These are phyloP conservation scores for Condylura cristata DNA, from an alignment of 2,113 vertebrate genomes.

Conservation along the genomic window DNA sequence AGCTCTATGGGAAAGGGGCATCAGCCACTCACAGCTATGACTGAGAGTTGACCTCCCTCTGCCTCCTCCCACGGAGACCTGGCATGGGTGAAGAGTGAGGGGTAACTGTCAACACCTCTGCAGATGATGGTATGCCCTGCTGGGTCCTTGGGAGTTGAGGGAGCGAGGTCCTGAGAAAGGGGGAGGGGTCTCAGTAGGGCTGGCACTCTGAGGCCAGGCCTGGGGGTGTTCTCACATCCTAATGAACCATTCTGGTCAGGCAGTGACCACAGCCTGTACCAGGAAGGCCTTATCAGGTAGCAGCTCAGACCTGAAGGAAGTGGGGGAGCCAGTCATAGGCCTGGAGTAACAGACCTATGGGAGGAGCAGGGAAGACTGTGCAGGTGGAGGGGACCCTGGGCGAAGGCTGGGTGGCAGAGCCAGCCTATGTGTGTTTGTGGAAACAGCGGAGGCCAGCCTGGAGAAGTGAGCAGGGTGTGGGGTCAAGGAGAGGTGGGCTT, in stretches of 20 bases:
- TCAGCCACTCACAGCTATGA: not conserved
- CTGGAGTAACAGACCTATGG: too few relatives aligned
- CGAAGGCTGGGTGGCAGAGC: not conserved
- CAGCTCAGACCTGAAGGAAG: not conserved
- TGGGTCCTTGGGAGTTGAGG: not conserved
- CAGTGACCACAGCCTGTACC: not conserved
- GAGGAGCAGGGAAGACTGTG: not conserved
- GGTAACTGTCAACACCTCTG: conserved; percentile 26
- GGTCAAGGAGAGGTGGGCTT: not conserved
- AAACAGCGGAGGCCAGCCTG: not conserved
- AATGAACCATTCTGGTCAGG: conserved; percentile 25
- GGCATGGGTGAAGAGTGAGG: not conserved
- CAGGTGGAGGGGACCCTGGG: not conserved
- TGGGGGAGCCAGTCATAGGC: not conserved
- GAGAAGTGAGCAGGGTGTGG: not conserved
- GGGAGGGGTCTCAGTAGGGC: not conserved
- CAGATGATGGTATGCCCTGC: conserved; percentile 1
- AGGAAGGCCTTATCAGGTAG: not conserved
- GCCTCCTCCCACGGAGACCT: not conserved
- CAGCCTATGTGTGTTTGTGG: fast-evolving
- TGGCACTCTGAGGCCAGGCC: not conserved
- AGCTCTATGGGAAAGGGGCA: not conserved
- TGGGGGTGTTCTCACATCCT: conserved; percentile 13
- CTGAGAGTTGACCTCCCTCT: not conserved
- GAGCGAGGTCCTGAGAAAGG: not conserved